phyloP scores from a whole-genome alignment of 2,797 vertebrate genomes.

The Dromococcyx pavoninus region DNA sequence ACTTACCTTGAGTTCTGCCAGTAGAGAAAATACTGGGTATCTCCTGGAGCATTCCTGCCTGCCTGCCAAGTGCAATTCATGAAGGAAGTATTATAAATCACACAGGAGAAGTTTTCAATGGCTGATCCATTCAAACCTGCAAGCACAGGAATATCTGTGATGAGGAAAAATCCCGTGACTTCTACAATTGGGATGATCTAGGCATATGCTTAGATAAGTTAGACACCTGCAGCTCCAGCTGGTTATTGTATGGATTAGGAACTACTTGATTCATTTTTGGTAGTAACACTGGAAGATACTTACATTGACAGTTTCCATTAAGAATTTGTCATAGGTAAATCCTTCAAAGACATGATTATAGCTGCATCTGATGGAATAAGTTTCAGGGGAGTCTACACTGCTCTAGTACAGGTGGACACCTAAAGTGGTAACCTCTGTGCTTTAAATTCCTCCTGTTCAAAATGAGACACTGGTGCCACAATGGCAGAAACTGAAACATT shows the following conservation, averaged over 20 bases:
- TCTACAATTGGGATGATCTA: background rate
- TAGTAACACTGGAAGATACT: background rate
- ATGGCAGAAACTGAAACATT: background rate
- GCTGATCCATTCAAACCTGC: conserved; percentile 4
- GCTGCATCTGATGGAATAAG: background rate
- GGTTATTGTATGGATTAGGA: background rate
- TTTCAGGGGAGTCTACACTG: background rate
- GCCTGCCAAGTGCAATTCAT: conserved; percentile 71
- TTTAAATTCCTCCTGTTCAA: background rate
- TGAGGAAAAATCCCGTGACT: background rate
- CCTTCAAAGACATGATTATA: background rate
- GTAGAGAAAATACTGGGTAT: conserved; percentile 61
- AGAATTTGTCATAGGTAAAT: background rate
- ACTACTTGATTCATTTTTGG: background rate
- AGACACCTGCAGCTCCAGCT: background rate
- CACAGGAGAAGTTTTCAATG: conserved; percentile 62
- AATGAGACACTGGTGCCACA: background rate
- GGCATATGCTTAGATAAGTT: fast-evolving
- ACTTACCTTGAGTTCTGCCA: background rate
- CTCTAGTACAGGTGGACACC: background rate
- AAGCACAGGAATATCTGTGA: background rate
- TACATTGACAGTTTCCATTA: background rate
- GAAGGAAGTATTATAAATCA: conserved; percentile 17
- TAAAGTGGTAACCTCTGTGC: background rate
- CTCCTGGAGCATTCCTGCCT: conserved; percentile 25